A percentile compares a stretch with the other conserved stretches of the same genome.
Evolutionary conservation across 2,888 invertebrate species (phyloP).

Genomic region (Oithona nana): DNA sequence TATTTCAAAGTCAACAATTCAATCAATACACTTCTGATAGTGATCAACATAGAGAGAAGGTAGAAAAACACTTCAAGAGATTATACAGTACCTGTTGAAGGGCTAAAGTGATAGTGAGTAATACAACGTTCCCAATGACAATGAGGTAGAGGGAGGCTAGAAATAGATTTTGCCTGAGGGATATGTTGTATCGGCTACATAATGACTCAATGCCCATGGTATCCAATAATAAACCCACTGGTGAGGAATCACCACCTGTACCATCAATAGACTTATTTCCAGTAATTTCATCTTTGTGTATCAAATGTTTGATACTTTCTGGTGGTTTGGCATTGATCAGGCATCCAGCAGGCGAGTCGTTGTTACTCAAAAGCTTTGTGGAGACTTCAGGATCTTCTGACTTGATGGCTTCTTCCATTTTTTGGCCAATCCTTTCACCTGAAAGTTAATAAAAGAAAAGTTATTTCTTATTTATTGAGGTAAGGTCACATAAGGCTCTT

Average conservation of each 20-base stretch:
- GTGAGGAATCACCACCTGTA: not conserved
- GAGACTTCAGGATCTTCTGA: too few species aligned
- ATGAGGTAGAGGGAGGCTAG: not conserved
- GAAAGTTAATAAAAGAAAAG: too few species aligned
- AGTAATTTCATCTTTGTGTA: not conserved
- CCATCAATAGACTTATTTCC: not conserved
- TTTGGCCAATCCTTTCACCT: too few species aligned
- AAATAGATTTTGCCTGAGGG: constrained; percentile 2
- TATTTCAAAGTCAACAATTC: too few species aligned
- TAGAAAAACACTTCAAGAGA: too few species aligned
- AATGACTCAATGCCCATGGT: constrained; percentile 8
- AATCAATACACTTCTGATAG: too few species aligned
- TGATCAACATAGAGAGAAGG: too few species aligned
- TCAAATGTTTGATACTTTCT: not conserved
- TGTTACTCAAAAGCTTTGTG: too few species aligned
- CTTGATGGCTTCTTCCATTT: not conserved
- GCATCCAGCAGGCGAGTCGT: too few species aligned
- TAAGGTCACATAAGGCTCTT: too few species aligned
- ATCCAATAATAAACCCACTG: not conserved
- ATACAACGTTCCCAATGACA: not conserved
- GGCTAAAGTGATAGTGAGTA: not conserved
- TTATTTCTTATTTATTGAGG: too few species aligned
- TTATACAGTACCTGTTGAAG: not conserved
- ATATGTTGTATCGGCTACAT: not conserved
- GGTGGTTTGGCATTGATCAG: not conserved